Percentiles rank a stretch among this genome's conserved stretches.
Conservation (phyloP, 2,113 vertebrate genomes). For the Cariama cristata region DNA sequence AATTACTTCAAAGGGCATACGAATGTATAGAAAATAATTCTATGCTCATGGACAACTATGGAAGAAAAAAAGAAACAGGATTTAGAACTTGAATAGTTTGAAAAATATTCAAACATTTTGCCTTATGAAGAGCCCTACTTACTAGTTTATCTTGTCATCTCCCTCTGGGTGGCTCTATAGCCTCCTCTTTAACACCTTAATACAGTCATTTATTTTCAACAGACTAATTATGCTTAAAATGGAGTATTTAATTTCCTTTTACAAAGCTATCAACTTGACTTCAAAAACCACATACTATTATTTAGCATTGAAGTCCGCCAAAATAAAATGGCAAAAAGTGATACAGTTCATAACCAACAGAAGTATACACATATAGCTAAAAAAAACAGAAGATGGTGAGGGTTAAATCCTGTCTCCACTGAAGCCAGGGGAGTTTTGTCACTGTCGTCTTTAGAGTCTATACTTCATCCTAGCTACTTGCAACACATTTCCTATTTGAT, state of each 20-base stretch:
- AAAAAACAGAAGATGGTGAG: not conserved
- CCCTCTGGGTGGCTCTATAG: not conserved
- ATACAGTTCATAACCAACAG: not conserved
- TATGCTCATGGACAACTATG: not conserved
- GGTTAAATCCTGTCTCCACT: not conserved
- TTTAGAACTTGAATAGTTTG: not conserved
- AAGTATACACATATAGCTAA: not conserved
- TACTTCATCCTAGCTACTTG: slow-evolving; percentile 36
- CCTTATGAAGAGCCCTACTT: not conserved
- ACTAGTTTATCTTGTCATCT: not conserved
- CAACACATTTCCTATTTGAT: slow-evolving; percentile 10
- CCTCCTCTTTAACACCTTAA: not conserved
- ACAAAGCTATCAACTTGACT: not conserved
- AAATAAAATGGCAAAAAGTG: not conserved
- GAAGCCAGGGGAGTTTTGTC: slow-evolving; percentile 13
- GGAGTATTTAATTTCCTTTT: not conserved
- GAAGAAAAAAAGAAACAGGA: not conserved
- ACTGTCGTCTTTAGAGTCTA: slow-evolving; percentile 21
- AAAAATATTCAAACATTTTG: not conserved
- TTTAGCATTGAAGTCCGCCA: not conserved
- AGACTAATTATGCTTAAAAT: not conserved
- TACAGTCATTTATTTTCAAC: not conserved
- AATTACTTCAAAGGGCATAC: not conserved
- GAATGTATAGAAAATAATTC: not conserved
- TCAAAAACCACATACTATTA: not conserved